Evolutionary conservation across 2,113 vertebrate species (phyloP).

Genomic region (Cryptotis parvus): DNA sequence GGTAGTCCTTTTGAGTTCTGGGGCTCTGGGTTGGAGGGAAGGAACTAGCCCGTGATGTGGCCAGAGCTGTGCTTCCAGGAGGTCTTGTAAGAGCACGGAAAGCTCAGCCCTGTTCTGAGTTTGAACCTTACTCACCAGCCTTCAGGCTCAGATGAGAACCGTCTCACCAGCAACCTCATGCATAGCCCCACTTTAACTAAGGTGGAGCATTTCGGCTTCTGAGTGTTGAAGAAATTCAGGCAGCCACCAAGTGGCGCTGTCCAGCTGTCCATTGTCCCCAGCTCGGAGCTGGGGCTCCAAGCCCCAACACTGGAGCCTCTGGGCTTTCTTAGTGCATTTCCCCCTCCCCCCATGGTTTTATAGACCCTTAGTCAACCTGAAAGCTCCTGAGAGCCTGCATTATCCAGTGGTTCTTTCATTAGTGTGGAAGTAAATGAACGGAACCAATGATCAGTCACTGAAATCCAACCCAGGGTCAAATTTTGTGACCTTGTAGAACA

Average conservation of each 20-base stretch:
- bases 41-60: no score
- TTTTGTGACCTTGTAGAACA: not conserved
- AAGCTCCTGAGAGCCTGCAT: not conserved
- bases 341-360: not conserved
- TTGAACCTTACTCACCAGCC: not conserved
- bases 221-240: not conserved
- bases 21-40: not conserved
- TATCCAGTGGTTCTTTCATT: not conserved
- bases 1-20: not conserved
- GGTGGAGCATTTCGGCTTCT: slow-evolving; percentile 12
- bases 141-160: not conserved
- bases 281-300: not conserved
- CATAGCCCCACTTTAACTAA: not conserved
- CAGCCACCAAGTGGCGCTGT: slow-evolving; percentile 70
- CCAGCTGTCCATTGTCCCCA: rapidly evolving
- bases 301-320: not conserved
- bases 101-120: not conserved
- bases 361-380: not conserved
- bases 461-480: not conserved
- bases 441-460: not conserved
- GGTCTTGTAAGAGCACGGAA: not conserved
- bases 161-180: no score
- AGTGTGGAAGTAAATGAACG: not conserved
- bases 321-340: slow-evolving; percentile 9
- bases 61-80: not conserved